A percentile compares a stretch with the other conserved stretches of the same genome.
phyloP scores from a whole-genome alignment of 2,797 vertebrate genomes.

The Caiman crocodilus region DNA sequence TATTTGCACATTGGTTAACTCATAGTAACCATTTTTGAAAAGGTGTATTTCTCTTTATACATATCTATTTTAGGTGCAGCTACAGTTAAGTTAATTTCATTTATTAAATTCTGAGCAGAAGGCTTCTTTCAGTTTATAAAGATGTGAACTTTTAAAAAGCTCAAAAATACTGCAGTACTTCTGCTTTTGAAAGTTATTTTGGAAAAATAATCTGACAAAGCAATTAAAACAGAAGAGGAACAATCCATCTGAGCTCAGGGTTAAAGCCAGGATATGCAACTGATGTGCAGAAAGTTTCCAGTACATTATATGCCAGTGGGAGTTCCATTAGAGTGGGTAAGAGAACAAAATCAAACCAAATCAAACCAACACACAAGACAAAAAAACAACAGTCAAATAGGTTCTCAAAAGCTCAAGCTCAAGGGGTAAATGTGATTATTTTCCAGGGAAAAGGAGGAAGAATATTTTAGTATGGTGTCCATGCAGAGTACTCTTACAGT shows the following conservation, averaged over 20 bases:
- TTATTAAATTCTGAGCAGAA: constrained; percentile 26
- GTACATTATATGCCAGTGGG: neutral
- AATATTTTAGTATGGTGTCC: neutral
- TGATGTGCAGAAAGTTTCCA: neutral
- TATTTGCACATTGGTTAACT: neutral
- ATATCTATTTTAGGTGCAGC: neutral
- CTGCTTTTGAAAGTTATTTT: neutral
- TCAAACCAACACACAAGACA: neutral
- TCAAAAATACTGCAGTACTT: neutral
- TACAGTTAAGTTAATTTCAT: constrained; percentile 4
- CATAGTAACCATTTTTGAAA: neutral
- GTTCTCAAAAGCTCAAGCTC: neutral
- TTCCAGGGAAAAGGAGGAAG: neutral
- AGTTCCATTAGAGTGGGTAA: constrained; percentile 1
- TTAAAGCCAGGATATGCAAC: neutral
- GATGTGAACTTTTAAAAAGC: neutral
- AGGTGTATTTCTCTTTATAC: neutral
- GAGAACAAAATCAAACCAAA: constrained; percentile 18
- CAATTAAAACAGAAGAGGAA: neutral
- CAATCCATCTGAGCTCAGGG: constrained; percentile 1
- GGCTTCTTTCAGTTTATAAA: constrained; percentile 24
- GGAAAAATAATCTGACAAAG: neutral
- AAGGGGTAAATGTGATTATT: neutral
- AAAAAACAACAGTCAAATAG: too few species aligned
- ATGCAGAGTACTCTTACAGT: neutral